Evolutionary conservation across 2,888 invertebrate species (phyloP), one percentile per base, ranked within the genome.

Genomic region (Hanleya hanleyi): DNA sequence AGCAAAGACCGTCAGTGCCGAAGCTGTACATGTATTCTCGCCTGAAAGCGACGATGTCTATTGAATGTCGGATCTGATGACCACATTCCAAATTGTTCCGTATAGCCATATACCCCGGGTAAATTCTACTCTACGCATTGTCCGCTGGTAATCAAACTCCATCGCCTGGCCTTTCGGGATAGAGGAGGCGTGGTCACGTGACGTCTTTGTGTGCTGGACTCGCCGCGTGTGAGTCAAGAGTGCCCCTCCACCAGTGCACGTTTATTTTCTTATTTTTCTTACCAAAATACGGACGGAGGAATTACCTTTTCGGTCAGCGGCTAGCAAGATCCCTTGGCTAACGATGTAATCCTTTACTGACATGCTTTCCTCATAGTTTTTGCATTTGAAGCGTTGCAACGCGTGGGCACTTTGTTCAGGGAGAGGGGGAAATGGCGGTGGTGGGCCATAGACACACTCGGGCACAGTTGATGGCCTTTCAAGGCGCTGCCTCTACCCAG

Each of bases 391-490:
- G 57, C 57, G 64, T 18, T 64, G 47, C 38, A 41, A 66, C 67
- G 73, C 36, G 65, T 69, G 66, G 69, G 35, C 72, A 69, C 62
- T 71, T 75, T 69, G 70, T 62, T 70, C 7, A 5, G 47, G 47
- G 47, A 7, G 47, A 18, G 7, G 26, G 29, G 26, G 61, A 57
- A 32, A 95, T 95, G 95, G 95, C 95, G 93, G 94, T 95, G 92
- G 94, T 94, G 92, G 94, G 94, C 93, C 95, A 95, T 93, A 94
- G 96, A 94, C 96, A 96, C 94, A 94, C 95, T 92, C 94, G 95
- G 77, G 37, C 35, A 2, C 86, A 85, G 73, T 84, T 87, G 74
- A 88, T 89, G 88, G 86, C 88, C 81, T 89, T 88, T 81, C 87
- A 87, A 75, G 86, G 86, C 74, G 79, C 80, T 72, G 75, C 82